These are phyloP conservation scores for Drosophila lacicola DNA, from an alignment of 2,888 invertebrate genomes.

Conservation along the genomic window DNA sequence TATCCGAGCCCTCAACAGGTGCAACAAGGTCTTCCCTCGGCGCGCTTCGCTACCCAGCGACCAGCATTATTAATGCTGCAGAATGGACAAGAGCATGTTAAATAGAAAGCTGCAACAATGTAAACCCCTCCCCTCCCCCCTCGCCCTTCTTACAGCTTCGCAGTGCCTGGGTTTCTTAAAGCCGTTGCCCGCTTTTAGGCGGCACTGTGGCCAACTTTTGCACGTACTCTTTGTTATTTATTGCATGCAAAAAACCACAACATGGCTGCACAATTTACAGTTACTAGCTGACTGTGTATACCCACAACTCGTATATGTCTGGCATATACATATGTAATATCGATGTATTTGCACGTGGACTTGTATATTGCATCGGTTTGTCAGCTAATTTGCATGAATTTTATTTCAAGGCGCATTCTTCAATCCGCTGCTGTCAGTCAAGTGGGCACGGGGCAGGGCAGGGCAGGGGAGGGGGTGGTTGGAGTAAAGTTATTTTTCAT, in stretches of 20 bases:
- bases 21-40: constrained; percentile 22
- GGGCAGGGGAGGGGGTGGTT: not conserved
- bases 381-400: constrained; percentile 72
- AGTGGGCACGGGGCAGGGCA: not conserved
- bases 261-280: constrained; percentile 51
- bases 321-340: constrained; percentile 5
- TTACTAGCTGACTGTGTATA: constrained; percentile 42
- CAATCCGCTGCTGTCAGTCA: not conserved
- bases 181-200: constrained; percentile 59
- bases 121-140: constrained; percentile 38
- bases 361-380: constrained; percentile 51
- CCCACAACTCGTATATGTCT: not conserved
- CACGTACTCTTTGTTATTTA: constrained; percentile 1
- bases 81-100: constrained; percentile 68
- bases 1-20: constrained; percentile 59
- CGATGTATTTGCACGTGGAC: constrained; percentile 15
- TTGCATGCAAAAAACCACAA: constrained; percentile 29
- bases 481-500: constrained; percentile 18
- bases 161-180: constrained; percentile 13
- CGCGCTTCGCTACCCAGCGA: constrained; percentile 1
- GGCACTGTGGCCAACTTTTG: constrained; percentile 44
- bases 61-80: constrained; percentile 56
- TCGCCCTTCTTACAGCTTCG: constrained; percentile 4
- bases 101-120: constrained; percentile 59
- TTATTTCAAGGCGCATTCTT: constrained; percentile 25